These are phyloP conservation scores for Nomada hirtipes DNA, from an alignment of 2,888 invertebrate species.

Conservation along the genomic window DNA sequence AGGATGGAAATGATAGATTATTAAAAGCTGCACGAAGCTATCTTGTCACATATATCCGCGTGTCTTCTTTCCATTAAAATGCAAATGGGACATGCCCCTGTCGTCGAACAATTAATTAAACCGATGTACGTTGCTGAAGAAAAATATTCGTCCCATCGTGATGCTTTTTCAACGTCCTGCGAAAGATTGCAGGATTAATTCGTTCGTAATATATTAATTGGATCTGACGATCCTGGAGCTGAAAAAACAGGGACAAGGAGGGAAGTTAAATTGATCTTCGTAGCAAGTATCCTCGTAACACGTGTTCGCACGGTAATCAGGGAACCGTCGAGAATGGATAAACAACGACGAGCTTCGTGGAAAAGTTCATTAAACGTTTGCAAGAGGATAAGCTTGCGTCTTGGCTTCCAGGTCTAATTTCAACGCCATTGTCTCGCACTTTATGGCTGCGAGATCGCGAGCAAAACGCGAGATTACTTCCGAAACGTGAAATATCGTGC, in stretches of 20 bases:
- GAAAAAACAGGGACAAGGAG: not conserved
- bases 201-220: not conserved
- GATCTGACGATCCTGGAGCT: not conserved
- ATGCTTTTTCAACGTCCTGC: not conserved
- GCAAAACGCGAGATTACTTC: constrained; percentile 60
- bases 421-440: constrained; percentile 47
- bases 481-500: constrained; percentile 59
- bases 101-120: constrained; percentile 34
- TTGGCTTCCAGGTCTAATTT: constrained; percentile 44
- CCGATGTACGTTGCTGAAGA: not conserved
- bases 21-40: constrained; percentile 10
- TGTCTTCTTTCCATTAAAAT: constrained; percentile 21
- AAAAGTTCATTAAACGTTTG: constrained; percentile 42
- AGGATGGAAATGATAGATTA: constrained; percentile 20
- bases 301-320: not conserved
- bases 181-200: constrained; percentile 1
- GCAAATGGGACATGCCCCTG: constrained; percentile 25
- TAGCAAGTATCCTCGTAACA: not conserved
- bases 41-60: not conserved
- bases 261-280: not conserved
- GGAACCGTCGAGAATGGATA: not conserved
- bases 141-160: not conserved
- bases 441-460: constrained; percentile 44
- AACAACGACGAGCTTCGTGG: constrained; percentile 4
- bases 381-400: constrained; percentile 35